phyloP scores from a whole-genome alignment of 2,113 vertebrate species.

The Nannobrachium achirus region DNA sequence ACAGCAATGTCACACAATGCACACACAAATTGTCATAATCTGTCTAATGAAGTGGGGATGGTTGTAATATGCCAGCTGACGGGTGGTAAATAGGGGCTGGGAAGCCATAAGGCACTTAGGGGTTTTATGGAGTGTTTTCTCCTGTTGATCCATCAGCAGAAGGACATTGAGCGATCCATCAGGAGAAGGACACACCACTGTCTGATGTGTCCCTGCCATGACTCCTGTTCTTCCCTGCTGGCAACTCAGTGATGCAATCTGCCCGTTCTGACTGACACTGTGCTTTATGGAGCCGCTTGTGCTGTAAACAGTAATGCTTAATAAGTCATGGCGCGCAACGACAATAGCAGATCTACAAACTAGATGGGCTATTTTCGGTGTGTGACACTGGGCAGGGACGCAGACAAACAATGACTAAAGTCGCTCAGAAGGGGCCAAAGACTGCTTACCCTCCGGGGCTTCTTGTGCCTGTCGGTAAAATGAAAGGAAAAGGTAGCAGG shows the following conservation, averaged over 20 bases:
- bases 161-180: conserved; percentile 57
- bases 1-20: conserved; percentile 37
- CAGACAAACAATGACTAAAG: conserved; percentile 27
- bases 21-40: conserved; percentile 33
- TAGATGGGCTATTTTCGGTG: too few species aligned
- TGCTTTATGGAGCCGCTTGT: conserved; percentile 45
- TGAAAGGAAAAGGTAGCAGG: conserved; percentile 17
- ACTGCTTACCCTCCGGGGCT: conserved; percentile 49
- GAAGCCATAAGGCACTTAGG: conserved; percentile 50
- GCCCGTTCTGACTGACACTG: conserved; percentile 57
- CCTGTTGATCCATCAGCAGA: conserved; percentile 43
- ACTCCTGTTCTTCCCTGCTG: conserved; percentile 63
- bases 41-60: conserved; percentile 28
- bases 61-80: conserved; percentile 63
- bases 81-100: conserved; percentile 67
- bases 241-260: conserved; percentile 61
- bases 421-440: conserved; percentile 20
- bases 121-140: conserved; percentile 49
- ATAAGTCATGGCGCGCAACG: too few species aligned
- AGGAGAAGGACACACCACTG: conserved; percentile 53
- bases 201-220: not conserved
- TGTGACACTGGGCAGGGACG: conserved; percentile 43
- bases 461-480: too few species aligned
- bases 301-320: conserved; percentile 48
- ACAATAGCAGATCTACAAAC: too few species aligned